Base-by-base conservation (phyloP, 1,140 invertebrate genomes). In the Calephelis nemesis region DNA sequence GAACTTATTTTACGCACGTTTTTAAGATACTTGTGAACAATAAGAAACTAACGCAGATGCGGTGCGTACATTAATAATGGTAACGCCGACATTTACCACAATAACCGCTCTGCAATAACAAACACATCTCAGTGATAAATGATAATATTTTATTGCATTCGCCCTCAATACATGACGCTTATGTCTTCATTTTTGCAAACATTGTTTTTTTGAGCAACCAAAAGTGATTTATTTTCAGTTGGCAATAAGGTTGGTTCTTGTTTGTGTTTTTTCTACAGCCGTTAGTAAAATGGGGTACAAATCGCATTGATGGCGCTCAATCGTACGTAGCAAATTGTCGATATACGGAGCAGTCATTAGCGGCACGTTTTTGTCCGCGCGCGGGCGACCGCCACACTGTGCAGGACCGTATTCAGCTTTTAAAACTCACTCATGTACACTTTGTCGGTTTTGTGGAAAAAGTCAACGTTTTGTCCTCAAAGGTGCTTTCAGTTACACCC, bases 321-420 rank as follows among this genome's bases (percentile, higher is more conserved):
- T 90, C 84, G 87, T 67, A 87, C 83, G 87, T 79, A 87, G 78
- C 82, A 87, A 90, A 90, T 90, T 84, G 87, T 86, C 85, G 85
- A 90, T 90, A 82, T 82, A 79, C 66, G 72, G 66, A 66, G 68
- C 65, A 77, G 76, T 85, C 81, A 83, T 86, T 88, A 83, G 76
- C 76, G 78, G 71, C 30, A 65, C 68, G 73, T 80, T 83, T 83
- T 78, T 79, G 75, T 79, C 68, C 64, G 58, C 49, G 47, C 63
- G 63, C 15, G 65, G 70, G 70, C 52, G 4, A n/a, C 74, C 70
- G 64, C 63, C 69, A 72, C 77, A 70, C 72, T 68, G 63, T 47
- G 49, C 48, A 48, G 30, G 15, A 49, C 49, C 67, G 74, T 67
- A 68, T 62, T 30, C 50, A 67, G 69, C 74, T 79, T 80, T 83